These are phyloP conservation scores for Ephydatia muelleri DNA, from an alignment of 37 sponge, comb jelly and placozoan genomes.

Conservation along the genomic window DNA sequence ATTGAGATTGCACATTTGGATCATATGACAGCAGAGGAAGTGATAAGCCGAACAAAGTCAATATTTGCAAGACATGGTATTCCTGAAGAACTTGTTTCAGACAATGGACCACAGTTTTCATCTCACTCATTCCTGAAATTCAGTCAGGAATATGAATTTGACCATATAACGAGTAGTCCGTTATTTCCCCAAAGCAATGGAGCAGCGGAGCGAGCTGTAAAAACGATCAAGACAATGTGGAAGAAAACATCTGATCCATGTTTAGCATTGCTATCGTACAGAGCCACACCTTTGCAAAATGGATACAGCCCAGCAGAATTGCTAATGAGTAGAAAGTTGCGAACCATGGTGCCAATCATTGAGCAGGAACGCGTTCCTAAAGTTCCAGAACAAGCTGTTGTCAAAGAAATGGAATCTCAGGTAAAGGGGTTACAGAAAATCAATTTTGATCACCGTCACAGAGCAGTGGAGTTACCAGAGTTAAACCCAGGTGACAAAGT, in stretches of 20 bases:
- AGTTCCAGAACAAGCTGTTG: constrained; percentile 8
- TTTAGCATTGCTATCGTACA: too few relatives aligned
- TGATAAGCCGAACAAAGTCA: constrained; percentile 29
- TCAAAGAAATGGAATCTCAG: constrained; percentile 21
- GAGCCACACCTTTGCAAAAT: too few relatives aligned
- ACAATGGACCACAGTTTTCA: constrained; percentile 73
- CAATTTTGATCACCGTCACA: constrained; percentile 22
- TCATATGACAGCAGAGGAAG: constrained; percentile 36
- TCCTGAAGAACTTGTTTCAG: constrained; percentile 52
- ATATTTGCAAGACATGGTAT: constrained; percentile 74
- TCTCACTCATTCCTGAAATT: constrained; percentile 25
- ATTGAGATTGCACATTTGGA: too few relatives aligned
- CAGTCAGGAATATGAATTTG: constrained; percentile 42
- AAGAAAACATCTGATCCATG: too few relatives aligned
- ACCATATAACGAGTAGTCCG: constrained; percentile 58
- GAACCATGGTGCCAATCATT: constrained; percentile 41
- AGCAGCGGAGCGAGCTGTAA: constrained; percentile 68
- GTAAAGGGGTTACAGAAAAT: constrained; percentile 19
- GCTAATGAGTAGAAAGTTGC: constrained; percentile 32
- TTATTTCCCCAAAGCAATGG: constrained; percentile 65
- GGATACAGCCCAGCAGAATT: too few relatives aligned
- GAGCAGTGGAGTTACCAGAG: constrained; percentile 14
- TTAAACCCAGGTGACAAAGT: constrained; percentile 26
- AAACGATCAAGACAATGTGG: too few relatives aligned
- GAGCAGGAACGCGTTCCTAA: constrained; percentile 11